These are phyloP conservation scores for Caloenas nicobarica DNA, from an alignment of 2,113 vertebrate species.

Conservation along the genomic window DNA sequence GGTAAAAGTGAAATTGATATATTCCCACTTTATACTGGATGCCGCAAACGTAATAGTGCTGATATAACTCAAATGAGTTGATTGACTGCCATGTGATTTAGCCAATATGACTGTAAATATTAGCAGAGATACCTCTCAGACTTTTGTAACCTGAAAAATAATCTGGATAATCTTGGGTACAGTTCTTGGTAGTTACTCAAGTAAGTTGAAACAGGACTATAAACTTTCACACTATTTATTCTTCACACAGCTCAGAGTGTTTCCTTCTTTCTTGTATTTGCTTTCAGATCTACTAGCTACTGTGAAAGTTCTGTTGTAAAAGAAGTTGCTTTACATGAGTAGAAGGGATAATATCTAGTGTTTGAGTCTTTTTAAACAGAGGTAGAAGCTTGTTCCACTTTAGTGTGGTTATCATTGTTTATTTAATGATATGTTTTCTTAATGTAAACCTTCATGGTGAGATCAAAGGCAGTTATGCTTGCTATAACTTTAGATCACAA, in stretches of 20 bases:
- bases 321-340: background rate
- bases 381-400: slow-evolving; percentile 20
- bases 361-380: background rate
- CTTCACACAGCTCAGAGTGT: background rate
- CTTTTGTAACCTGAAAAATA: background rate
- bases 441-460: slow-evolving; percentile 11
- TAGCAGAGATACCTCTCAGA: background rate
- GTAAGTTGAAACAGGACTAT: background rate
- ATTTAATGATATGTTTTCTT: slow-evolving; percentile 36
- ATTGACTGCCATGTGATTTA: background rate
- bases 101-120: background rate
- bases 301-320: background rate
- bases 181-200: background rate
- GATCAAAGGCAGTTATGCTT: slow-evolving; percentile 20
- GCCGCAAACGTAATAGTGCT: background rate
- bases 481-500: background rate
- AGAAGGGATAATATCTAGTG: background rate
- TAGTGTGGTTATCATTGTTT: background rate
- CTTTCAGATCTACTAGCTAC: background rate
- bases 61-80: background rate
- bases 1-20: background rate
- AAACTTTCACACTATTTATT: background rate
- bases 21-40: background rate
- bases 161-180: background rate
- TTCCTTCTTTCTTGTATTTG: background rate